Evolutionary conservation across 2,797 vertebrate genomes (phyloP).

Genomic region (Nannoperca australis): DNA sequence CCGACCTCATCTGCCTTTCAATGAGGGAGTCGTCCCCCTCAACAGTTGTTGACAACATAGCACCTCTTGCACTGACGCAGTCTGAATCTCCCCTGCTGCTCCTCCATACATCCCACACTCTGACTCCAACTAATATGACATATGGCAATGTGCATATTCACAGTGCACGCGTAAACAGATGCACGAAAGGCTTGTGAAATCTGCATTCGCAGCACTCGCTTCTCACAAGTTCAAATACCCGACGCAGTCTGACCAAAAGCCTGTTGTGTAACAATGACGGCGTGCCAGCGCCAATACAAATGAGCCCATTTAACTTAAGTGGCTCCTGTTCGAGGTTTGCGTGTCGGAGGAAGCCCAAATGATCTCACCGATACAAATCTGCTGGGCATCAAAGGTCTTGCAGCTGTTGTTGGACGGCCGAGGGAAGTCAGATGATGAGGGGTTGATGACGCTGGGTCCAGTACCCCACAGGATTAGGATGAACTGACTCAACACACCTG

Average conservation of each 20-base stretch:
- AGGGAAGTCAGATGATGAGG: constrained; percentile 82
- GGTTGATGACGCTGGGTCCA: constrained; percentile 83
- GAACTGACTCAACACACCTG: constrained; percentile 95
- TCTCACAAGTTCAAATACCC: constrained; percentile 40
- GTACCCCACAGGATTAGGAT: constrained; percentile 94
- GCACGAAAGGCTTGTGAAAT: constrained; percentile 42
- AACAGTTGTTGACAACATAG: constrained; percentile 38
- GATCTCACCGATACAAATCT: constrained; percentile 94
- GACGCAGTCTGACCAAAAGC: constrained; percentile 39
- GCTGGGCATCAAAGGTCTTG: constrained; percentile 93
- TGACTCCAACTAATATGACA: constrained; percentile 55
- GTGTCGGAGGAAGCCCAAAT: not conserved
- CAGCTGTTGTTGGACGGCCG: constrained; percentile 94
- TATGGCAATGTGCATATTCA: constrained; percentile 61
- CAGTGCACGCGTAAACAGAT: constrained; percentile 43
- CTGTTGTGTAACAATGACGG: constrained; percentile 30
- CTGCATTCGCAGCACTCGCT: constrained; percentile 51
- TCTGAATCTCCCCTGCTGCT: constrained; percentile 58
- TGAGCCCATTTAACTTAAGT: constrained; percentile 25
- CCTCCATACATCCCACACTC: constrained; percentile 40
- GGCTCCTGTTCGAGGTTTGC: constrained; percentile 5
- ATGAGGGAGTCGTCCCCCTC: constrained; percentile 32
- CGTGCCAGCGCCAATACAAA: constrained; percentile 20
- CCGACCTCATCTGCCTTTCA: constrained; percentile 45
- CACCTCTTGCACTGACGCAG: constrained; percentile 44